Evolutionary conservation across 30 jellyfish, hydroid and myxozoan genomes (phyloP), one percentile per base, ranked within the genome.

Genomic region (Aurelia aurita): DNA sequence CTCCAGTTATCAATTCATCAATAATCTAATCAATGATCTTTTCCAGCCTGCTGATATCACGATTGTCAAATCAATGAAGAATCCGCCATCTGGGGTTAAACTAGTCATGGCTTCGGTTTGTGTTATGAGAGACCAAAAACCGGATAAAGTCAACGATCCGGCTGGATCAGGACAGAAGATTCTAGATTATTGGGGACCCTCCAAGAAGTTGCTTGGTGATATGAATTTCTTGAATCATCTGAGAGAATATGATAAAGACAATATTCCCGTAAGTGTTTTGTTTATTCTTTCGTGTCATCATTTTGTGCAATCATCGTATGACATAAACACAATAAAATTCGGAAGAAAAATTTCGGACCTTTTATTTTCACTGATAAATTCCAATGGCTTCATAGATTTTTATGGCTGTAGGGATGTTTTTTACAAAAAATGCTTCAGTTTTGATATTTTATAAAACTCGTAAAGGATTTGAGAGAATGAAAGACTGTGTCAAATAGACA

Each of bases 41-140:
- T 29, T 71, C 12, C 57, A 94, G 99, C 99, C 99, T 47, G 94
- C 97, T 11, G 99, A 94, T 60, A 94, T 94, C 68, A 94, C 99
- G 31, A 94, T 94, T 53, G 99, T 94, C n/a, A 94, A 94, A 59
- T 87, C 99, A 10, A 94, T 94, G 99, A 94, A 94, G 90, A 87
- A 85, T 60, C 99, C 99, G 3, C 99, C 99, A 26, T 87, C 99
- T 27, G 99, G 99, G 3, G 99, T 94, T 26, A 89, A 89, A 69
- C 87, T 94, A 23, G 99, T 94, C 58, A 94, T 94, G 99, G 93
- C 99, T 0, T 97, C 99, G 8, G 96, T 94, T 46, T 94, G 99
- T 72, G 97, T 94, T 29, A 94, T 94, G 99, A 84, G 90, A 63
- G 99, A 94, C 85, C 79, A 89, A 16, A 85, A 89, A 57, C 99